Percentiles rank a stretch among this genome's conserved stretches.
phyloP scores from a whole-genome alignment of 2,797 vertebrate genomes.

The Xiphophorus birchmanni region DNA sequence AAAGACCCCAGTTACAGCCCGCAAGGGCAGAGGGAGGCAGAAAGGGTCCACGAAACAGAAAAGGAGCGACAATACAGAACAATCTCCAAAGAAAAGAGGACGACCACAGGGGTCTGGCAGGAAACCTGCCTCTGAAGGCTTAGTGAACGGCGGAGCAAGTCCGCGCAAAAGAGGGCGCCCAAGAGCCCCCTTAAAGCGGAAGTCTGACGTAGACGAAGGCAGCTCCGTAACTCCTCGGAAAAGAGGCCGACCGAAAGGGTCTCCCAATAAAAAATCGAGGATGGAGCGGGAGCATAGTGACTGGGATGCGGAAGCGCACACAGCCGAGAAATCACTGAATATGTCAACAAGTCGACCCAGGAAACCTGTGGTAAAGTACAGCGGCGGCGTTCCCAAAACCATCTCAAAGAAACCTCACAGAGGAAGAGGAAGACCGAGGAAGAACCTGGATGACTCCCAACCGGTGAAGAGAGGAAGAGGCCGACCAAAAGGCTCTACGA shows the following conservation, averaged over 20 bases:
- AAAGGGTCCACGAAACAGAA: constrained; percentile 39
- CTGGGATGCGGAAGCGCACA: background rate
- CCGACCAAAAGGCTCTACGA: constrained; percentile 76
- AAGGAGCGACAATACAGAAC: constrained; percentile 5
- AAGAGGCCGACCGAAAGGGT: constrained; percentile 71
- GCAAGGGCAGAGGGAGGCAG: constrained; percentile 44
- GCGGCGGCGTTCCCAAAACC: constrained; percentile 3
- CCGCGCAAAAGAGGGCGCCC: constrained; percentile 65
- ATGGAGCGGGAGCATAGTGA: constrained; percentile 20
- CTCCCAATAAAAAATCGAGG: constrained; percentile 53
- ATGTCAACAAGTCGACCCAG: constrained; percentile 28
- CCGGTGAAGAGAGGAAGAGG: constrained; percentile 63
- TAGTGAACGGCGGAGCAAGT: constrained; percentile 59
- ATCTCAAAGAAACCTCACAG: constrained; percentile 5
- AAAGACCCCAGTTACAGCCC: constrained; percentile 25
- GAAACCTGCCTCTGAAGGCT: constrained; percentile 11
- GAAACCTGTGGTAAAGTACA: constrained; percentile 33
- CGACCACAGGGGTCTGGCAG: constrained; percentile 62
- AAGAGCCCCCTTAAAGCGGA: constrained; percentile 52
- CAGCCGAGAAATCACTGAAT: constrained; percentile 3
- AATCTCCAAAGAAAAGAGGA: constrained; percentile 62
- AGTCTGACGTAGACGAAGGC: constrained; percentile 43
- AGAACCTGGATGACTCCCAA: constrained; percentile 29
- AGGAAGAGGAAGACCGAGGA: constrained; percentile 63
- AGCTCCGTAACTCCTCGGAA: constrained; percentile 35